Base-by-base conservation (phyloP, 1,140 invertebrate genomes). In the Drosophila punjabiensis region DNA sequence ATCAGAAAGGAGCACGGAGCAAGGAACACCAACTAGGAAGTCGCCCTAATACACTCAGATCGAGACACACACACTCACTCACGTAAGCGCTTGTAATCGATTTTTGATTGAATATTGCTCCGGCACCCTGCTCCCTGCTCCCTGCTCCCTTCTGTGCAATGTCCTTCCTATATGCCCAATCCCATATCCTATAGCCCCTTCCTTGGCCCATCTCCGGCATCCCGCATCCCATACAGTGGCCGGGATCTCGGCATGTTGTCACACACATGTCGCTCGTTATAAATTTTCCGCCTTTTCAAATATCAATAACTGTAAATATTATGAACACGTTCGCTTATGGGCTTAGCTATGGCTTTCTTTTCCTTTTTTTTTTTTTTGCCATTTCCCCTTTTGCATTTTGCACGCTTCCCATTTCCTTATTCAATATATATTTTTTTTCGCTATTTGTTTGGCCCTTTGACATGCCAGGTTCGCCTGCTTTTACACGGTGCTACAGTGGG, bases 221-320 rank as follows among this genome's bases (percentile, higher is more conserved):
- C 56, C 35, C 63, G 9, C 20, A 24, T 8, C 13, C 24, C 55
- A 20, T 8, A 58, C 9, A 39, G 7, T 39, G 35, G 18, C 53
- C 55, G 35, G 55, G 55, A 58, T 39, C 55, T 63, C 64, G 77
- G 82, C 79, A 80, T 86, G 82, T 90, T 90, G 86, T 90, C 86
- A 86, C 87, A 90, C 91, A 92, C 84, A 92, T 92, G 91, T 92
- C 89, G 85, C 86, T 86, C 74, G 88, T 91, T 92, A 92, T 89
- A 92, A 91, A 92, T 91, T 92, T 92, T 92, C 91, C 91, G 91
- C 91, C 87, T 92, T 92, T 92, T 92, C 91, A 92, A 92, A 92
- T 92, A 92, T 92, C 91, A 92, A 92, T 92, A 92, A 92, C 91
- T 87, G 88, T 91, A 92, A 92, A 92, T 92, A 92, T 92, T 92